Evolutionary conservation across 2,888 invertebrate species (phyloP).

Genomic region (Campopleginae sp.): DNA sequence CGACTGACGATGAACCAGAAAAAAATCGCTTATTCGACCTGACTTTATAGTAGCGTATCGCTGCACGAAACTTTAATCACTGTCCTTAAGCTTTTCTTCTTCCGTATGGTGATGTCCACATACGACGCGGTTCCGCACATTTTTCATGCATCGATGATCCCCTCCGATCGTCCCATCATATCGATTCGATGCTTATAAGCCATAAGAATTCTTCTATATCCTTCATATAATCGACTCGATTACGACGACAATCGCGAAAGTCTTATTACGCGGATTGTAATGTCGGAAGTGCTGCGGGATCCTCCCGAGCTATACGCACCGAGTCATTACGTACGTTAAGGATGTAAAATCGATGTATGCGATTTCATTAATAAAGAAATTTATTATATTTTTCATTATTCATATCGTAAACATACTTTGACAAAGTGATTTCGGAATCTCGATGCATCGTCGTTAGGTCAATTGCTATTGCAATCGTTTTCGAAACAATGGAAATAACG

Average conservation of each 20-base stretch:
- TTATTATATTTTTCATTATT: background rate
- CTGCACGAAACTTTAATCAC: conserved; percentile 65
- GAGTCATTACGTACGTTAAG: conserved; percentile 33
- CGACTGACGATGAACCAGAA: conserved; percentile 52
- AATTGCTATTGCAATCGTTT: background rate
- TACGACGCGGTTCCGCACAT: conserved; percentile 34
- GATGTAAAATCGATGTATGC: background rate
- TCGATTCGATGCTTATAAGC: conserved; percentile 29
- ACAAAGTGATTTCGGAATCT: background rate
- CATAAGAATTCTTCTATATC: background rate
- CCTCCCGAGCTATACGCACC: conserved; percentile 4
- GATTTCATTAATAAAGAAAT: background rate
- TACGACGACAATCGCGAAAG: conserved; percentile 61
- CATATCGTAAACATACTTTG: background rate
- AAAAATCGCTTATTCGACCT: conserved; percentile 47
- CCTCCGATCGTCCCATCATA: conserved; percentile 33
- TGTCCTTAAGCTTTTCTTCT: conserved; percentile 65
- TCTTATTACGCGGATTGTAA: conserved; percentile 43
- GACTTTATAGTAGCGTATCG: conserved; percentile 63
- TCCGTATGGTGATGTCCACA: conserved; percentile 57
- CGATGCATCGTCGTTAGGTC: background rate
- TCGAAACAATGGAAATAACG: background rate
- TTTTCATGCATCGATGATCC: conserved; percentile 59
- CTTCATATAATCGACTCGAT: conserved; percentile 53
- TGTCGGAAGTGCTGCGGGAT: conserved; percentile 59